Conservation (phyloP, 1,140 invertebrate genomes). For the Zaprionus tsacasi region DNA sequence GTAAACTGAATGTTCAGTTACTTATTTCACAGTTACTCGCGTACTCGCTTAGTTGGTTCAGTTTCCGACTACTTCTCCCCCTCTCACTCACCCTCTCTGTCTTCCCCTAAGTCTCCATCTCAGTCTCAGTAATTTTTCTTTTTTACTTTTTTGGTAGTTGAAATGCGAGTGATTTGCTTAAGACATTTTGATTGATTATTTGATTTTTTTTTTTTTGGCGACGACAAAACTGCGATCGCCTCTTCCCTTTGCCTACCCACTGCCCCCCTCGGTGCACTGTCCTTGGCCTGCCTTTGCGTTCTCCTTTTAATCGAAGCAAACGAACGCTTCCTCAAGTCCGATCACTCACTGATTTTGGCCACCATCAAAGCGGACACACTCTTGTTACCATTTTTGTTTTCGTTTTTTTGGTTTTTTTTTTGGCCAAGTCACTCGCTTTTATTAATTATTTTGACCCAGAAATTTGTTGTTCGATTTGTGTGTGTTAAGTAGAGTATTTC, state of each 20-base stretch:
- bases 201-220: conserved; percentile 41
- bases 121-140: conserved; percentile 52
- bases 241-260: not conserved
- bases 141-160: conserved; percentile 67
- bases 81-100: too few relatives aligned
- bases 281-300: not conserved
- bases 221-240: conserved; percentile 54
- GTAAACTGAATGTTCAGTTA: conserved; percentile 5
- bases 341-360: conserved; percentile 17
- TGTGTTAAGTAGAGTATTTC: conserved; percentile 54
- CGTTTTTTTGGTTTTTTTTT: conserved; percentile 36
- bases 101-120: too few relatives aligned
- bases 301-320: conserved; percentile 15
- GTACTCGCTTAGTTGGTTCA: conserved; percentile 33
- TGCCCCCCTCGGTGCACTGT: not conserved
- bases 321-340: conserved; percentile 31
- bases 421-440: conserved; percentile 67
- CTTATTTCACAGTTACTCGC: conserved; percentile 18
- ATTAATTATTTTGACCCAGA: conserved; percentile 82
- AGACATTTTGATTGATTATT: conserved; percentile 83
- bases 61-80: too few relatives aligned
- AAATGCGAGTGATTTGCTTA: conserved; percentile 78
- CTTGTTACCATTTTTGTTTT: not conserved
- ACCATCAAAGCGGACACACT: conserved; percentile 16
- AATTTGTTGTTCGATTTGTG: conserved; percentile 49